These are phyloP conservation scores for Mastacembelus armatus DNA, from an alignment of 2,797 vertebrate genomes.

Conservation along the genomic window DNA sequence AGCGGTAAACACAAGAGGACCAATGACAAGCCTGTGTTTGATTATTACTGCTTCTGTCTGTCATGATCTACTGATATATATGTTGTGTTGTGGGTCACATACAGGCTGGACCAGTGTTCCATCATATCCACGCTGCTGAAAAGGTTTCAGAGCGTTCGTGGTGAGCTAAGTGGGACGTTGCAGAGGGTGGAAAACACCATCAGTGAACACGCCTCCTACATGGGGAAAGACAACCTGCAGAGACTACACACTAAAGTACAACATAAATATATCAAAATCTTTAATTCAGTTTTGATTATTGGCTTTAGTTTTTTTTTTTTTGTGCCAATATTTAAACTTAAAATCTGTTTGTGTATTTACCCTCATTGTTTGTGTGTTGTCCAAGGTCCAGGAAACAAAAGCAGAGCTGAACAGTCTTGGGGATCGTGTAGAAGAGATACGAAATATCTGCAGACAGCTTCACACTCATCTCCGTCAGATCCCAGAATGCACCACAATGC, in stretches of 20 bases:
- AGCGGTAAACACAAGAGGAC: constrained; percentile 79
- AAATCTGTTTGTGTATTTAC: not conserved
- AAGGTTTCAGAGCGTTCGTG: constrained; percentile 88
- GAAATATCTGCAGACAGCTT: constrained; percentile 89
- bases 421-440: constrained; percentile 88
- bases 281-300: no score
- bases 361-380: constrained; percentile 1
- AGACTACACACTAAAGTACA: constrained; percentile 85
- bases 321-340: not conserved
- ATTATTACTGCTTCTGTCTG: not conserved
- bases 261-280: no score
- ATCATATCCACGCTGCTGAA: constrained; percentile 88
- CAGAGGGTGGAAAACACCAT: constrained; percentile 88
- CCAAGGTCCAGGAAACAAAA: constrained; percentile 87
- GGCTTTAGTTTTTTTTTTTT: not conserved
- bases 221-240: constrained; percentile 91
- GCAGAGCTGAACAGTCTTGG: constrained; percentile 85
- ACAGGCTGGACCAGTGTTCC: constrained; percentile 88
- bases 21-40: no score
- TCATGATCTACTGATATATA: not conserved
- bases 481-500: constrained; percentile 82
- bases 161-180: constrained; percentile 82
- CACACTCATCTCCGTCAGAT: constrained; percentile 89
- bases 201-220: constrained; percentile 87
- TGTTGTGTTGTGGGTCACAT: constrained; percentile 13